These are phyloP conservation scores for Limnephilus rhombicus DNA, from an alignment of 2,888 invertebrate species.

Conservation along the genomic window DNA sequence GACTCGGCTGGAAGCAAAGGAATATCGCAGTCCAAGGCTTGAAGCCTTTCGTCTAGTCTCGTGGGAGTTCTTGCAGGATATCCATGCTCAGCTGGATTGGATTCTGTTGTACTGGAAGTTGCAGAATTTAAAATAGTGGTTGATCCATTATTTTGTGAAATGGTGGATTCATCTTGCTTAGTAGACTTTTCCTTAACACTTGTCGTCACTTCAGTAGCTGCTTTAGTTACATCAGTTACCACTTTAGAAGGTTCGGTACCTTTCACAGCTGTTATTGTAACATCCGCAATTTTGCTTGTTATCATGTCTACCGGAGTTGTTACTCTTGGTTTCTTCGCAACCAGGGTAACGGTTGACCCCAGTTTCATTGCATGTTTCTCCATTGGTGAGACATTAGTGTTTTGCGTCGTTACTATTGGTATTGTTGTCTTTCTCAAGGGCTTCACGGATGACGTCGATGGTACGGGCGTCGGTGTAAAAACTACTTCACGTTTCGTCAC, in stretches of 20 bases:
- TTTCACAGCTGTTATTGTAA: background rate
- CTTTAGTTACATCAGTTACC: constrained; percentile 8
- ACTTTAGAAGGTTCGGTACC: background rate
- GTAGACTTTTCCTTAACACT: background rate
- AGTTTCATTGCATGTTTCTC: constrained; percentile 20
- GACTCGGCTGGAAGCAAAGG: constrained; percentile 82
- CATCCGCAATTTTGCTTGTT: background rate
- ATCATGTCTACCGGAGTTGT: constrained; percentile 31
- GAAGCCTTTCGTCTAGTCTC: constrained; percentile 81
- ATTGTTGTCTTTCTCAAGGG: constrained; percentile 73
- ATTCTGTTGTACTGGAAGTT: constrained; percentile 35
- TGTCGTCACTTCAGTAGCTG: constrained; percentile 5
- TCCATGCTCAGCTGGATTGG: constrained; percentile 52
- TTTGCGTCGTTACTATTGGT: constrained; percentile 67
- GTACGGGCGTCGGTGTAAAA: constrained; percentile 70
- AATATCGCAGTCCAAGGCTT: constrained; percentile 82
- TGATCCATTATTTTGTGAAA: background rate
- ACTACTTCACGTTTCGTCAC: constrained; percentile 65
- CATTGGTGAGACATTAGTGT: background rate
- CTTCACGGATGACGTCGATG: constrained; percentile 73
- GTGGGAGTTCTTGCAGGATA: constrained; percentile 72
- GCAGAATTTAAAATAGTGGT: background rate
- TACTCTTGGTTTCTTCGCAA: constrained; percentile 44
- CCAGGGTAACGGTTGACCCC: constrained; percentile 26
- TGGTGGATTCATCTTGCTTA: constrained; percentile 5